A percentile compares a stretch with the other conserved stretches of the same genome.
phyloP scores from a whole-genome alignment of 2,797 vertebrate species.

The Anniella stebbinsi region DNA sequence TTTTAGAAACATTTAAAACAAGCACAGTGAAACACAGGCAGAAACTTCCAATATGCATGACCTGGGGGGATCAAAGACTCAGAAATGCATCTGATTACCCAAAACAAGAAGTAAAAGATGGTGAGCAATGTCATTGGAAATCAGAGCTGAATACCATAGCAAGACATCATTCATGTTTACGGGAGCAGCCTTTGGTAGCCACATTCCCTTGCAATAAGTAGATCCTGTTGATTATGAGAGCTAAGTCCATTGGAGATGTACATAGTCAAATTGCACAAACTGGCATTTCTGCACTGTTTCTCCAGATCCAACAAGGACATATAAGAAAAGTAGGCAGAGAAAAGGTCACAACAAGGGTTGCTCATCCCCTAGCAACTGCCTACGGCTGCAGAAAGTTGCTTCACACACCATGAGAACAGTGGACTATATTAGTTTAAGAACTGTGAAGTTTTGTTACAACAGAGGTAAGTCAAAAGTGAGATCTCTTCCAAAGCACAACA shows the following conservation, averaged over 20 bases:
- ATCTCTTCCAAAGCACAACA: not conserved
- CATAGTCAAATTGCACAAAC: no score
- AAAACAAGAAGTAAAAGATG: not conserved
- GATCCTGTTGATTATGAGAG: not conserved
- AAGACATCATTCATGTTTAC: not conserved
- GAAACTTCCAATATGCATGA: not conserved
- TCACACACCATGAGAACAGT: not conserved
- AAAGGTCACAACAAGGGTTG: not conserved
- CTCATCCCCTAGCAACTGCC: not conserved
- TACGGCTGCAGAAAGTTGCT: not conserved
- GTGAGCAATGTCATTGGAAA: not conserved
- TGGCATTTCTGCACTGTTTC: not conserved
- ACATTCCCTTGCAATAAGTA: not conserved
- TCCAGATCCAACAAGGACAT: not conserved
- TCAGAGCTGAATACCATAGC: not conserved
- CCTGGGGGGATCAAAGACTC: no score
- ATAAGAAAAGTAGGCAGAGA: not conserved
- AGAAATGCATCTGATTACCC: not conserved
- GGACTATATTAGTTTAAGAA: not conserved
- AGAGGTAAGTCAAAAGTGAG: not conserved
- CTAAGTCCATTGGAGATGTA: not conserved
- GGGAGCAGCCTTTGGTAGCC: not conserved
- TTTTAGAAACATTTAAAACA: not conserved
- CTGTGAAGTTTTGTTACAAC: not conserved
- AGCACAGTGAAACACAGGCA: not conserved